A percentile compares a stretch with the other conserved stretches of the same genome.
phyloP scores from a whole-genome alignment of 2,888 invertebrate species.

The Harpalus rufipes region DNA sequence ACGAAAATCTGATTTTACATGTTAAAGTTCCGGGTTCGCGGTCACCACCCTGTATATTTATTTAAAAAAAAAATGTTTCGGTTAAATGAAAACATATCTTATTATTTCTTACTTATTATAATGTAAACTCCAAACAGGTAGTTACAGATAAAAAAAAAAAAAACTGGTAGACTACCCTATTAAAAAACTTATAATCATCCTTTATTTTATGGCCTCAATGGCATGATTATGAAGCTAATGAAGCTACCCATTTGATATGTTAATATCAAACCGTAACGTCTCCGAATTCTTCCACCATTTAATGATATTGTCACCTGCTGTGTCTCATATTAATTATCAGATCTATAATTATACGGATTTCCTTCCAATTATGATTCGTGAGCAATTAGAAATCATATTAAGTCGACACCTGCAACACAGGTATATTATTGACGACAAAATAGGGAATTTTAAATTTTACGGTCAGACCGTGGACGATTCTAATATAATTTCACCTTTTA shows the following conservation, averaged over 20 bases:
- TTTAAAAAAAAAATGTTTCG: too few species aligned
- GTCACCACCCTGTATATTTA: too few species aligned
- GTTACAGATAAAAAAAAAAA: too few species aligned
- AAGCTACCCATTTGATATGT: conserved; percentile 40
- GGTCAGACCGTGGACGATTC: not conserved
- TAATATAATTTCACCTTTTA: not conserved
- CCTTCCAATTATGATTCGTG: conserved; percentile 46
- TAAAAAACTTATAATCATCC: not conserved
- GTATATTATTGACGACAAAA: conserved; percentile 43
- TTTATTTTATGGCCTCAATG: not conserved
- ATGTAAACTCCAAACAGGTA: not conserved
- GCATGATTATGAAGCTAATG: conserved; percentile 17
- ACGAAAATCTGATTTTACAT: too few species aligned
- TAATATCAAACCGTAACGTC: conserved; percentile 21
- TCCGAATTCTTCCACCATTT: conserved; percentile 10
- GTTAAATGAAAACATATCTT: too few species aligned
- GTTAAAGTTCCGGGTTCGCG: too few species aligned
- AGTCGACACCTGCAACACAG: conserved; percentile 45
- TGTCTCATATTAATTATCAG: conserved; percentile 48
- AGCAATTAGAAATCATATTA: conserved; percentile 41
- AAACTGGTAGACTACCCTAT: not conserved
- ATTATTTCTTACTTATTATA: not conserved
- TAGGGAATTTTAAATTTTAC: conserved; percentile 38
- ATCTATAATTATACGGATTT: conserved; percentile 47
- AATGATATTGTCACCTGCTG: conserved; percentile 52